Conservation (phyloP, 2,888 invertebrate species). For the Entomobrya proxima region DNA sequence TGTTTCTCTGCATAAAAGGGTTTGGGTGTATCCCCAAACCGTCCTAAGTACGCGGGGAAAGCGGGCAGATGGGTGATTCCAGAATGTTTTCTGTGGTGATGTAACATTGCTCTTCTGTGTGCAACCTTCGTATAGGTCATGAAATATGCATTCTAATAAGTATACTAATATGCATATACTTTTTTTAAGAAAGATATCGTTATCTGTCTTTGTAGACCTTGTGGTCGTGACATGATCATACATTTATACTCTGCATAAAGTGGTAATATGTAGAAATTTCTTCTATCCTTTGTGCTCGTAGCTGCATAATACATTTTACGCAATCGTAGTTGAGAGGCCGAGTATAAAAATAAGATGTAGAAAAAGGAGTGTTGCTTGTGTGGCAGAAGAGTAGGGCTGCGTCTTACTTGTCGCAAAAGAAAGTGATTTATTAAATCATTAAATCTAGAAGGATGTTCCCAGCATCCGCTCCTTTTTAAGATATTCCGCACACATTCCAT, state of each 20-base stretch:
- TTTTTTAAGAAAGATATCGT: no score
- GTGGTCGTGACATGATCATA: no score
- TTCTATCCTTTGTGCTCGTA: no score
- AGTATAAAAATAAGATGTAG: neutral
- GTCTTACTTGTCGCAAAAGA: constrained; percentile 68
- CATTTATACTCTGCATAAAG: no score
- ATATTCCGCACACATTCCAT: constrained; percentile 67
- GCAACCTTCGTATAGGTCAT: constrained; percentile 19
- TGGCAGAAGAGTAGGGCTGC: constrained; percentile 46
- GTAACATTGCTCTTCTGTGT: neutral
- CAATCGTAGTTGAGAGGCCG: no score
- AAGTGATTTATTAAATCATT: constrained; percentile 73
- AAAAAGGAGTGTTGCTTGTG: neutral
- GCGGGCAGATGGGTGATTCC: constrained; percentile 30
- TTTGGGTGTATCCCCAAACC: neutral
- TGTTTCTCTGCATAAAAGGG: no score
- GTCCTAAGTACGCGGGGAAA: neutral
- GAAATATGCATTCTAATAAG: constrained; percentile 8
- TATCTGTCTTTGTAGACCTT: no score
- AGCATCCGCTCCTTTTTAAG: constrained; percentile 69
- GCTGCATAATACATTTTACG: no score
- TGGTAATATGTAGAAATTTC: no score
- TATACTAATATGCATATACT: no score
- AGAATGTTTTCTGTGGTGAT: constrained; percentile 17
- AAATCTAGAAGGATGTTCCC: constrained; percentile 72